Percentiles rank a stretch among this genome's conserved stretches.
Evolutionary conservation across 2,797 vertebrate species (phyloP).

Genomic region (Thamnophis elegans): DNA sequence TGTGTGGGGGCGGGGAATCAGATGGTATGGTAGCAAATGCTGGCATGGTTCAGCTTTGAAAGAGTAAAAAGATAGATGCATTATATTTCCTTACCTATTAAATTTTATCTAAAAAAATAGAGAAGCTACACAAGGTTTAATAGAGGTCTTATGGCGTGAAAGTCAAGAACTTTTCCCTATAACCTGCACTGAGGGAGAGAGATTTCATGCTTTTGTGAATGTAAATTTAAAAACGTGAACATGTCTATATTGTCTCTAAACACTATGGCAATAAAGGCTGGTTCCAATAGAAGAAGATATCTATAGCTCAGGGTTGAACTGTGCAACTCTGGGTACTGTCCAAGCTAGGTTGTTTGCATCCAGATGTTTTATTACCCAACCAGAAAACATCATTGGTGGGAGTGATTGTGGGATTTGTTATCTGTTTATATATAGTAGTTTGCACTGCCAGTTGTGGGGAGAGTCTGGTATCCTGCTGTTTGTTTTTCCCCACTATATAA

Average conservation of each 20-base stretch:
- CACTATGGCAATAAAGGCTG: background rate
- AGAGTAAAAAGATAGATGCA: constrained; percentile 8
- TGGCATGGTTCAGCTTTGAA: constrained; percentile 20
- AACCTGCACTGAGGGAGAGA: background rate
- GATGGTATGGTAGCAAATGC: background rate
- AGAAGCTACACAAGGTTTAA: background rate
- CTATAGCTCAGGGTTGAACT: background rate
- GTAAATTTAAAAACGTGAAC: background rate
- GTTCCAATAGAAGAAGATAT: background rate
- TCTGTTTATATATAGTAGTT: background rate
- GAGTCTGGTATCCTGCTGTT: background rate
- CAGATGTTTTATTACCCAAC: background rate
- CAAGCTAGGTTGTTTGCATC: background rate
- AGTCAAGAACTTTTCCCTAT: background rate
- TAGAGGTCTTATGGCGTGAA: background rate
- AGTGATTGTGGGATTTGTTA: background rate
- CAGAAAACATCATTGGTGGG: background rate
- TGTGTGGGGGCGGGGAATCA: rapidly evolving
- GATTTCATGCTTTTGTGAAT: background rate
- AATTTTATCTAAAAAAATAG: background rate
- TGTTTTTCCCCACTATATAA: background rate
- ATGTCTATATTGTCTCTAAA: background rate
- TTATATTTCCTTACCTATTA: background rate
- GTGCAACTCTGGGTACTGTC: background rate
- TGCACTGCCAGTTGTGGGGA: background rate